Conservation (phyloP, 2,797 vertebrate species). For the Gastrophryne carolinensis region DNA sequence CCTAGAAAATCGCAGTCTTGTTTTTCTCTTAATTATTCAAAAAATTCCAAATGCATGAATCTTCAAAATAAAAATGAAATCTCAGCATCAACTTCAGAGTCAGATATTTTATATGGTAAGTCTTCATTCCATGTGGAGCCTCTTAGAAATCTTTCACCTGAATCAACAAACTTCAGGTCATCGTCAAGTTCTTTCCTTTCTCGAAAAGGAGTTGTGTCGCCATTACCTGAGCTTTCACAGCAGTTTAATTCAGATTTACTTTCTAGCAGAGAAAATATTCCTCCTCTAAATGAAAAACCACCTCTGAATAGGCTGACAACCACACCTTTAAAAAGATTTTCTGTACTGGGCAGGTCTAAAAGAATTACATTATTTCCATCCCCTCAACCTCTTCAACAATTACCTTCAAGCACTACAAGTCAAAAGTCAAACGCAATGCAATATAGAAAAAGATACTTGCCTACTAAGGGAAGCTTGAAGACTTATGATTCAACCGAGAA, state of each 20-base stretch:
- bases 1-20: slow-evolving; percentile 65
- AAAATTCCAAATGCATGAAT: slow-evolving; percentile 47
- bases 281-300: slow-evolving; percentile 13
- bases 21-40: slow-evolving; percentile 54
- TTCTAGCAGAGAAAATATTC: slow-evolving; percentile 25
- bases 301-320: slow-evolving; percentile 49
- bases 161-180: slow-evolving; percentile 43
- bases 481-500: slow-evolving; percentile 7
- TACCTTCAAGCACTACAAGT: slow-evolving; percentile 48
- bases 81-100: slow-evolving; percentile 44
- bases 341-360: slow-evolving; percentile 52
- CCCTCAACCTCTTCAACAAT: slow-evolving; percentile 53
- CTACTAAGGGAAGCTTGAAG: slow-evolving; percentile 50
- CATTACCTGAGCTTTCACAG: slow-evolving; percentile 44
- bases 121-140: slow-evolving; percentile 52
- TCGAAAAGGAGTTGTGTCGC: slow-evolving; percentile 28
- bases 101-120: background rate
- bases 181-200: slow-evolving; percentile 9
- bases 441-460: slow-evolving; percentile 50
- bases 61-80: slow-evolving; percentile 22
- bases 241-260: slow-evolving; percentile 32
- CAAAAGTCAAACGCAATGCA: slow-evolving; percentile 35
- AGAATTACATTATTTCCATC: slow-evolving; percentile 56
- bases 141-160: slow-evolving; percentile 30
- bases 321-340: slow-evolving; percentile 26